phyloP scores from a whole-genome alignment of 2,797 vertebrate genomes.

The Anolis apletophallus region DNA sequence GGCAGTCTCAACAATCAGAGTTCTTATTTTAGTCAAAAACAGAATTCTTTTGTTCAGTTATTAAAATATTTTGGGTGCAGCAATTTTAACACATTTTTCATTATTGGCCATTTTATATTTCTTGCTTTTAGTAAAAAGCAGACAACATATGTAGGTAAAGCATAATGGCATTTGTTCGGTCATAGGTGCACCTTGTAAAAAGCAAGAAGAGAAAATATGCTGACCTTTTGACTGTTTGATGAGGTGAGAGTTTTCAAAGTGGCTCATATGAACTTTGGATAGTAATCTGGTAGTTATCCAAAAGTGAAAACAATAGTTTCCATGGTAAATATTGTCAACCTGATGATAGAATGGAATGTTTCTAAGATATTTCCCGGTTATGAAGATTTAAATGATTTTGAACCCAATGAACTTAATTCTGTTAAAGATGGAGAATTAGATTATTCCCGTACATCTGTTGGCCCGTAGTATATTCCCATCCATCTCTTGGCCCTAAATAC shows the following conservation, averaged over 20 bases:
- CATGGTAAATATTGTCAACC: slow-evolving; percentile 44
- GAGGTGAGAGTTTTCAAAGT: slow-evolving; percentile 49
- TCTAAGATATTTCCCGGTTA: neutral
- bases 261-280: slow-evolving; percentile 46
- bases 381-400: neutral
- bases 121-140: slow-evolving; percentile 48
- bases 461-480: neutral
- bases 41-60: neutral
- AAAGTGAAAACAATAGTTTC: slow-evolving; percentile 55
- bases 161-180: neutral
- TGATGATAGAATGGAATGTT: neutral
- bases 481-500: neutral
- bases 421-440: neutral
- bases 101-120: neutral
- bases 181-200: slow-evolving; percentile 30
- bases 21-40: neutral
- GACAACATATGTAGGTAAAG: slow-evolving; percentile 13
- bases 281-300: slow-evolving; percentile 49
- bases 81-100: neutral
- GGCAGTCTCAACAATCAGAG: neutral
- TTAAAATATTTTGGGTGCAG: neutral
- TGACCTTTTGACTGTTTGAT: slow-evolving; percentile 47
- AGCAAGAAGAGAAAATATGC: slow-evolving; percentile 33
- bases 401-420: neutral
- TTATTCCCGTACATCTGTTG: neutral